Conservation (phyloP, 1,140 invertebrate genomes). For the Drosophila ironensis region DNA sequence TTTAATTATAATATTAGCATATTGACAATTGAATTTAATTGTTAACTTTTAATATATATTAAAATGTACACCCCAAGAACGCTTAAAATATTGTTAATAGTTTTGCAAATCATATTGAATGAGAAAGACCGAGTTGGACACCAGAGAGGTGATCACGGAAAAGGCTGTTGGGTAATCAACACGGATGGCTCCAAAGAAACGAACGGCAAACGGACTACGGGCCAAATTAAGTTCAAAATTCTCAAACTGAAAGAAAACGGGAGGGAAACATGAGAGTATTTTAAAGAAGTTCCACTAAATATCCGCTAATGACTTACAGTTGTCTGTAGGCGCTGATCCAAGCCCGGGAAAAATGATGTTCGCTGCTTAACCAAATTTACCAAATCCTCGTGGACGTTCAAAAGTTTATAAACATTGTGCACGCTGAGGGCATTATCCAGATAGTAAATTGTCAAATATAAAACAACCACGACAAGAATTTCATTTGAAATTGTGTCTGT, state of each 20-base stretch:
- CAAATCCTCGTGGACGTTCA: conserved; percentile 15
- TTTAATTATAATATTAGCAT: too few relatives aligned
- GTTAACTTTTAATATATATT: too few relatives aligned
- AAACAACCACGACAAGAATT: too few relatives aligned
- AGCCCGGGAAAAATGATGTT: background rate
- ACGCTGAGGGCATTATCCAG: conserved; percentile 5
- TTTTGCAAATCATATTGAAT: conserved; percentile 47
- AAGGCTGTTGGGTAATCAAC: background rate
- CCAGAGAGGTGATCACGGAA: conserved; percentile 25
- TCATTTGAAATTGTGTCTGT: too few relatives aligned
- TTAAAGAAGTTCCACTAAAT: background rate
- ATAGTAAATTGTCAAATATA: too few relatives aligned
- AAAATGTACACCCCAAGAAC: too few relatives aligned
- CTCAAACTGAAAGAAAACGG: conserved; percentile 8
- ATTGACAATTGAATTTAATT: too few relatives aligned
- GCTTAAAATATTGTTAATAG: too few relatives aligned
- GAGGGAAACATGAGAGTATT: too few relatives aligned
- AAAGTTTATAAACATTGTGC: conserved; percentile 3
- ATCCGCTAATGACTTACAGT: conserved; percentile 3
- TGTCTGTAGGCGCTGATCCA: conserved; percentile 40
- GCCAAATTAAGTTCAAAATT: conserved; percentile 36
- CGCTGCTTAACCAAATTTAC: conserved; percentile 7
- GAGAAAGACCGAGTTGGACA: conserved; percentile 32
- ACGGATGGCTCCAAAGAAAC: conserved; percentile 3
- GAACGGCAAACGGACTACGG: conserved; percentile 21